Percentiles rank a stretch among this genome's conserved stretches.
Conservation (phyloP, 1,140 invertebrate genomes). For the Phymastichus coffea region DNA sequence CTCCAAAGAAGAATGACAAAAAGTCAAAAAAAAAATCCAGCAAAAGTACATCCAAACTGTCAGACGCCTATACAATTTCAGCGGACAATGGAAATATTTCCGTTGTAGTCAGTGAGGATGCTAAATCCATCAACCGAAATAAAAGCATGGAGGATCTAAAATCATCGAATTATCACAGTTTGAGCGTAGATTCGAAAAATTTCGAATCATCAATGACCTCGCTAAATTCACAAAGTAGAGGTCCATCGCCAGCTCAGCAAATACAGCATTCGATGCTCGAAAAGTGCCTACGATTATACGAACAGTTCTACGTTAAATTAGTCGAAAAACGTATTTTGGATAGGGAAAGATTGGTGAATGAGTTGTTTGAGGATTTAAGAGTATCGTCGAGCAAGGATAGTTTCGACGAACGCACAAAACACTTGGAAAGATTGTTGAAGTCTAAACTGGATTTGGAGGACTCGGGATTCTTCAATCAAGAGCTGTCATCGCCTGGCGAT, state of each 20-base stretch:
- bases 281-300: conserved; percentile 68
- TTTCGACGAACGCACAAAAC: conserved; percentile 49
- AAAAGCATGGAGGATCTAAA: conserved; percentile 50
- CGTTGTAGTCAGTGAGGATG: conserved; percentile 44
- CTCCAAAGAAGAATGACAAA: conserved; percentile 48
- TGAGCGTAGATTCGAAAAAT: conserved; percentile 16
- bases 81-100: conserved; percentile 42
- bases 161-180: conserved; percentile 32
- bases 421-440: conserved; percentile 52
- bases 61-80: conserved; percentile 40
- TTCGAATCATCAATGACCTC: conserved; percentile 35
- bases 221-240: conserved; percentile 35
- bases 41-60: conserved; percentile 49
- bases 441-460: conserved; percentile 43
- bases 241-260: conserved; percentile 43
- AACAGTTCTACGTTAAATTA: conserved; percentile 67
- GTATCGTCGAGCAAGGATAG: conserved; percentile 45
- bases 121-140: conserved; percentile 29
- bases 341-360: conserved; percentile 45
- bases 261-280: conserved; percentile 58
- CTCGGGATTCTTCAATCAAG: conserved; percentile 38
- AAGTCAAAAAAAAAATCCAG: conserved; percentile 51
- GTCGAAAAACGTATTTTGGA: conserved; percentile 54
- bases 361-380: conserved; percentile 49
- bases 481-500: conserved; percentile 31